A percentile compares a stretch with the other conserved stretches of the same genome.
Evolutionary conservation across 2,888 invertebrate species (phyloP).

Genomic region (Hydroisotoma schaefferi): DNA sequence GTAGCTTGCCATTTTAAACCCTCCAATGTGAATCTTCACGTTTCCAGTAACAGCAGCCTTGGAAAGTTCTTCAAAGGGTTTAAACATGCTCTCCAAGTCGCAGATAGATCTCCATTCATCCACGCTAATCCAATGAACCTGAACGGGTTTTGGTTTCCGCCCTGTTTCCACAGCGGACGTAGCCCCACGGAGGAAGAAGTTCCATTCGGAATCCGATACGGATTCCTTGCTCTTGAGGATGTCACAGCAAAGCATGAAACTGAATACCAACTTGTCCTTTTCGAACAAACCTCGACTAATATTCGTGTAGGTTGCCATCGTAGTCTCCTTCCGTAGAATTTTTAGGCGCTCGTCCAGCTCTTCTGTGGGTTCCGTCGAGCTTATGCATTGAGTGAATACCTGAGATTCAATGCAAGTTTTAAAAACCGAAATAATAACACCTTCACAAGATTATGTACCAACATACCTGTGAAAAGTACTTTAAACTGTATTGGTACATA

Average conservation of each 20-base stretch:
- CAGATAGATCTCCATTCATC: constrained; percentile 35
- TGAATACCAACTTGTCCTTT: constrained; percentile 82
- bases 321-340: constrained; percentile 71
- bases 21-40: constrained; percentile 31
- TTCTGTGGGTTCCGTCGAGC: constrained; percentile 61
- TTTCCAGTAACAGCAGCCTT: constrained; percentile 13
- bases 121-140: constrained; percentile 32
- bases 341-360: constrained; percentile 65
- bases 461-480: constrained; percentile 74
- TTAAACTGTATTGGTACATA: constrained; percentile 93
- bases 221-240: constrained; percentile 63
- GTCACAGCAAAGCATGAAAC: constrained; percentile 75
- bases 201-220: constrained; percentile 66
- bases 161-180: constrained; percentile 17
- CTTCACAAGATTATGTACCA: too few species aligned
- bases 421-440: too few species aligned
- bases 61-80: constrained; percentile 25
- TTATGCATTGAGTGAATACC: constrained; percentile 68
- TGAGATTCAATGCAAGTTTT: constrained; percentile 51
- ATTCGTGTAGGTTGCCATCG: constrained; percentile 76
- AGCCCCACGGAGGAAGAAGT: constrained; percentile 70
- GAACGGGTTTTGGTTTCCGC: constrained; percentile 20
- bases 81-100: constrained; percentile 34
- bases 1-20: constrained; percentile 16
- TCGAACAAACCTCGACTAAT: constrained; percentile 88